phyloP scores from a whole-genome alignment of 2,797 vertebrate genomes.

The Poeciliopsis infans region DNA sequence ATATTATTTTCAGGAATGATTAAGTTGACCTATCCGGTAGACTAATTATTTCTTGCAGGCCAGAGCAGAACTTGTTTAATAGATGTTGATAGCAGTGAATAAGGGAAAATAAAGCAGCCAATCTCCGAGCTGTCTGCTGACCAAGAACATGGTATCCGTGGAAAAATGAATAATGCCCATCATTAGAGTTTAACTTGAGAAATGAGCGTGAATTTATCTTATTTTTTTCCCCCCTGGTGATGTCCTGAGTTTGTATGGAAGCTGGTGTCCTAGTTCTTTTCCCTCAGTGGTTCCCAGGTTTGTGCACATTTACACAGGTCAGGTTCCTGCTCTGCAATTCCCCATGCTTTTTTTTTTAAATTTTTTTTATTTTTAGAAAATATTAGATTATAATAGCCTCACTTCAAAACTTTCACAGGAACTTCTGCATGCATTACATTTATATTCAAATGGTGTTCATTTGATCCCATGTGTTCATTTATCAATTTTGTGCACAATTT shows the following conservation, averaged over 20 bases:
- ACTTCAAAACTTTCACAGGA: not conserved
- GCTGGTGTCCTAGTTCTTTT: slow-evolving; percentile 21
- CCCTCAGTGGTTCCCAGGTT: slow-evolving; percentile 4
- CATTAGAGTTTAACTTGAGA: slow-evolving; percentile 42
- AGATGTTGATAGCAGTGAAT: slow-evolving; percentile 77
- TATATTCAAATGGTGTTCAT: not conserved
- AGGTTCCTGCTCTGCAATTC: not conserved
- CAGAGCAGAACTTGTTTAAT: slow-evolving; percentile 76
- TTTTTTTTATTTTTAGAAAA: not conserved
- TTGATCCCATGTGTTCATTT: not conserved
- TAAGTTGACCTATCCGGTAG: slow-evolving; percentile 83
- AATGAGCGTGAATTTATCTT: slow-evolving; percentile 35
- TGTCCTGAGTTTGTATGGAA: slow-evolving; percentile 21
- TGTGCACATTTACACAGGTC: not conserved
- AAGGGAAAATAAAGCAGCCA: slow-evolving; percentile 67
- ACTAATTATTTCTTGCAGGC: slow-evolving; percentile 83
- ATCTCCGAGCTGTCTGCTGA: slow-evolving; percentile 57
- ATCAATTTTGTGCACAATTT: not conserved
- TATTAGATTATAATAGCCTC: not conserved
- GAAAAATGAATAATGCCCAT: slow-evolving; percentile 56
- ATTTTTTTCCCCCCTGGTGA: slow-evolving; percentile 8
- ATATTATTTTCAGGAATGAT: slow-evolving; percentile 88
- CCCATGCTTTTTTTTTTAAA: not conserved
- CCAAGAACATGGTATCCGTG: slow-evolving; percentile 50
- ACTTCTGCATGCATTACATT: not conserved